A percentile compares a stretch with the other conserved stretches of the same genome.
Conservation (phyloP, 92 coral and sea anemone genomes). For the Chrysogorgia sp. region DNA sequence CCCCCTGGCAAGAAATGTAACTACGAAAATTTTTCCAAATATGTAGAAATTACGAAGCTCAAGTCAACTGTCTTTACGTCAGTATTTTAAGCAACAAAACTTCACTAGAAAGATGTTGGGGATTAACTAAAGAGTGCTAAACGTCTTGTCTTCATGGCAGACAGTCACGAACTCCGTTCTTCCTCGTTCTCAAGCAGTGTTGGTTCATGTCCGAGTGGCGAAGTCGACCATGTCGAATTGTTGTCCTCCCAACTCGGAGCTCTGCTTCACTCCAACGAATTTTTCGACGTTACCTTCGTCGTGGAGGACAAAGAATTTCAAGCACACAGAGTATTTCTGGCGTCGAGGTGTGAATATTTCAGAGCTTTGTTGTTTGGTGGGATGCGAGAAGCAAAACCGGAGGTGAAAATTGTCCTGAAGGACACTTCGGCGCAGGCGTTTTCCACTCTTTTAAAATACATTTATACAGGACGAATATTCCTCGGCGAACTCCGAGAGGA, state of each 20-base stretch:
- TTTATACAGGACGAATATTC: conserved; percentile 88
- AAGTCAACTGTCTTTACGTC: no score
- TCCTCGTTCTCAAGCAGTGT: conserved; percentile 34
- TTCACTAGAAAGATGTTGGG: neutral
- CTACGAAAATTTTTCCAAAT: no score
- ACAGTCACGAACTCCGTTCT: conserved; percentile 40
- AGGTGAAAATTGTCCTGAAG: conserved; percentile 75
- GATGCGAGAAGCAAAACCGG: conserved; percentile 95
- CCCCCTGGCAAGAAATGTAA: no score
- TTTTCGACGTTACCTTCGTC: conserved; percentile 87
- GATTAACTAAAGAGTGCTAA: neutral
- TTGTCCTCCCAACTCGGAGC: conserved; percentile 90
- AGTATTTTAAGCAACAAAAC: neutral
- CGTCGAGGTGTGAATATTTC: conserved; percentile 95
- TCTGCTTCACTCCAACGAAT: conserved; percentile 78
- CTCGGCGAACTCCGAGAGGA: conserved; percentile 79
- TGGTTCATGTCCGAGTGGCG: conserved; percentile 60
- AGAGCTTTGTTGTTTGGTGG: conserved; percentile 95
- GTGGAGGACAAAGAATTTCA: conserved; percentile 80
- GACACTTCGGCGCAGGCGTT: conserved; percentile 88
- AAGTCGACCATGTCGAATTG: conserved; percentile 95
- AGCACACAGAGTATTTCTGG: conserved; percentile 87
- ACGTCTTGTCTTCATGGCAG: conserved; percentile 25
- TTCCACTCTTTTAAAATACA: conserved; percentile 77
- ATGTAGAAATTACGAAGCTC: no score